These are phyloP conservation scores for Nyctibius bracteatus DNA, from an alignment of 2,113 vertebrate genomes.

Conservation along the genomic window DNA sequence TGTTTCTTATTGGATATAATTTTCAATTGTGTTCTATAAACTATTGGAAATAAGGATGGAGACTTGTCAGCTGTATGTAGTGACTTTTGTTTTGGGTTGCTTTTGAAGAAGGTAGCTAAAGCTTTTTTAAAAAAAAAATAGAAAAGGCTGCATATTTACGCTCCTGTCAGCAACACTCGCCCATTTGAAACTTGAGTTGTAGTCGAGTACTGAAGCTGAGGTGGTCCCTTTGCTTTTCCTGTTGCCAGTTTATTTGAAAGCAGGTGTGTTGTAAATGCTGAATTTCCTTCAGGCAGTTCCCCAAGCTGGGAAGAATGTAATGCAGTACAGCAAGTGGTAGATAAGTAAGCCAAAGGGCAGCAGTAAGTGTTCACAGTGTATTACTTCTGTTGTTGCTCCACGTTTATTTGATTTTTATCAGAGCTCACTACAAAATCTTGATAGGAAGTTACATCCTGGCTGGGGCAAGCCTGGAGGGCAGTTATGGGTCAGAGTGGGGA, in stretches of 20 bases:
- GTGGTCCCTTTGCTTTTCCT: background rate
- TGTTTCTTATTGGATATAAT: background rate
- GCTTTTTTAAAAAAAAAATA: no score
- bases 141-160: background rate
- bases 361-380: background rate
- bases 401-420: conserved; percentile 4
- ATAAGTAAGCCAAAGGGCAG: background rate
- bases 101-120: background rate
- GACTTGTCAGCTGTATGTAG: background rate
- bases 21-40: background rate
- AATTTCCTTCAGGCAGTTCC: background rate
- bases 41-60: background rate
- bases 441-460: background rate
- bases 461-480: background rate
- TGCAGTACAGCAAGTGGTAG: background rate
- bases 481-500: background rate
- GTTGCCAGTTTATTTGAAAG: background rate
- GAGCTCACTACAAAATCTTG: background rate
- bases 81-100: background rate
- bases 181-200: background rate
- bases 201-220: rapidly evolving
- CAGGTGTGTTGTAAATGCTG: background rate
- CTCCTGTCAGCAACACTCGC: background rate
- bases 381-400: background rate
- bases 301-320: background rate